phyloP scores from a whole-genome alignment of 92 coral and sea anemone species.

The Porites lobata region DNA sequence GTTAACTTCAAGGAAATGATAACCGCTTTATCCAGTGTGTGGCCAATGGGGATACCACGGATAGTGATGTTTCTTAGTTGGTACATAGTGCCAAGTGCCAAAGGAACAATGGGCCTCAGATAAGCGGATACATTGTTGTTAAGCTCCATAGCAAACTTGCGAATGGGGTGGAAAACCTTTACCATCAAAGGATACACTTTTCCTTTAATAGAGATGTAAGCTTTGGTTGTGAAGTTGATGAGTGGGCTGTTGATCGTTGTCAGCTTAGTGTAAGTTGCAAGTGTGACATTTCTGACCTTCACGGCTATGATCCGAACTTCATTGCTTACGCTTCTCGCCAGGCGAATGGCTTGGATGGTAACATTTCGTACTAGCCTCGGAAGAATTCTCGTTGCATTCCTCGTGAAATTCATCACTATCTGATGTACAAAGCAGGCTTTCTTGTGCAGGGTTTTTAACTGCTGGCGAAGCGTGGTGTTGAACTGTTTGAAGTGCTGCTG shows the following conservation, averaged over 20 bases:
- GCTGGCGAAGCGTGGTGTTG: constrained; percentile 56
- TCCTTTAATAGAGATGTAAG: constrained; percentile 66
- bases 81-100: constrained; percentile 66
- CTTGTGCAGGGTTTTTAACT: constrained; percentile 37
- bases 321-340: constrained; percentile 71
- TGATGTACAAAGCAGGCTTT: constrained; percentile 42
- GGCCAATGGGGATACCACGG: constrained; percentile 72
- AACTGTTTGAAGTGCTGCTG: constrained; percentile 45
- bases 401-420: constrained; percentile 46
- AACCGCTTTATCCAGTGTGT: constrained; percentile 68
- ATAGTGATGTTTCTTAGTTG: constrained; percentile 79
- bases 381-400: constrained; percentile 63
- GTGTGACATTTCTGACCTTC: constrained; percentile 44
- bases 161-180: constrained; percentile 60
- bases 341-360: constrained; percentile 79
- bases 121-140: constrained; percentile 57
- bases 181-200: constrained; percentile 66
- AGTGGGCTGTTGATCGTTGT: constrained; percentile 73
- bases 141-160: constrained; percentile 44
- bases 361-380: constrained; percentile 79
- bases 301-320: constrained; percentile 61
- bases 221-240: constrained; percentile 64
- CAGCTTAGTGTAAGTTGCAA: constrained; percentile 50
- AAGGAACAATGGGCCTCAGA: constrained; percentile 75
- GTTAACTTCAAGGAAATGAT: constrained; percentile 60